Base-by-base conservation (phyloP, 2,888 invertebrate genomes). In the Alitta virens region DNA sequence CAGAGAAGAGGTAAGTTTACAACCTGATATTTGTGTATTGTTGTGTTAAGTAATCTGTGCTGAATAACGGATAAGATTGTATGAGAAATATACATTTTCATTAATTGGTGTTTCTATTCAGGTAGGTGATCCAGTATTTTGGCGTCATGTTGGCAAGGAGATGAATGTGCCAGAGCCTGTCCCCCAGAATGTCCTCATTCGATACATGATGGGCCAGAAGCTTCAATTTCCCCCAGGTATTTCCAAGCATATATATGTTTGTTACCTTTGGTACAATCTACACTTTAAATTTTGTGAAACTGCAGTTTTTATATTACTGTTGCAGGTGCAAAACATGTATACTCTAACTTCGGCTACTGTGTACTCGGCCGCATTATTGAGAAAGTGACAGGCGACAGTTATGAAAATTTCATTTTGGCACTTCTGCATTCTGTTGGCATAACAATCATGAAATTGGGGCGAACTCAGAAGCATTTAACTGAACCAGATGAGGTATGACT, bases 321-420 rank as follows among this genome's bases (percentile, higher is more conserved):
- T 68, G 7, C 63, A 76, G 78, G 78, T 42, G 69, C 65, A 21
- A 64, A 69, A 23, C 74, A 76, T 66, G 71, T 72, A 5, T 78
- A 78, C 58, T 76, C 76, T 26, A 78, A 78, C 65, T 64, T 77
- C 56, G 76, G 77, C 16, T 78, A 77, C 65, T 67, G 75, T 53
- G 65, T 75, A 2, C 68, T 78, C n/a, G 78, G 78, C 1, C 50
- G 71, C 55, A 67, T 75, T 12, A 66, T 77, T 40, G 74, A 76
- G 62, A 56, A 64, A 50, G 64, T 75, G 14, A 70, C 72, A 2
- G 70, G 69, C 3, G 61, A 68, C 64, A 26, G 60, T 3, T 78
- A 75, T 62, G 65, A 69, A n/a, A 56, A 66, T 12, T 72, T 69
- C 62, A 67, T 75, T 16, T 57, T 58, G 16, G 23, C 51, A 2